Evolutionary conservation across 1,140 invertebrate species (phyloP).

Genomic region (Tenebrio molitor): DNA sequence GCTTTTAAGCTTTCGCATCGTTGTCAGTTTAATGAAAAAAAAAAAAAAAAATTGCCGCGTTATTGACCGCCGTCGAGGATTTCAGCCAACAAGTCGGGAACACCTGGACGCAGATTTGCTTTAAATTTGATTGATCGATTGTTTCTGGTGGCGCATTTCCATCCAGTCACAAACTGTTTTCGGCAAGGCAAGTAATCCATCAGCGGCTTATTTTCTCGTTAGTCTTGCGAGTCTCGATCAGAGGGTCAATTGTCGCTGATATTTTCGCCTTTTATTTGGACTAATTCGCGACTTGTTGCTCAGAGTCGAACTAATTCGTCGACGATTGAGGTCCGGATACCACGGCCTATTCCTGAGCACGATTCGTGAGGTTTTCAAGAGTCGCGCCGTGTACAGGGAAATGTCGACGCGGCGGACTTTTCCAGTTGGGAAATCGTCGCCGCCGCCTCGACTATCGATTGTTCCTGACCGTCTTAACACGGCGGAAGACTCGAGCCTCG

Average conservation of each 20-base stretch:
- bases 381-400: no score
- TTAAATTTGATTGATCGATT: slow-evolving; percentile 16
- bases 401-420: no score
- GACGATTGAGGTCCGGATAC: no score
- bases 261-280: no score
- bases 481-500: background rate
- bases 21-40: background rate
- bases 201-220: slow-evolving; percentile 4
- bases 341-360: no score
- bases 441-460: background rate
- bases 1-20: background rate
- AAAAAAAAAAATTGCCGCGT: no score
- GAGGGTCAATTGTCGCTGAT: background rate
- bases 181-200: background rate
- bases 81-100: background rate
- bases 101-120: slow-evolving; percentile 13
- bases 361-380: no score
- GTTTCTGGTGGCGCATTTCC: slow-evolving; percentile 7
- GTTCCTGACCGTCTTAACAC: background rate
- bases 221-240: background rate
- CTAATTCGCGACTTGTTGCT: no score
- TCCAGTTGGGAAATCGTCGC: no score
- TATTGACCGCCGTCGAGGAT: background rate
- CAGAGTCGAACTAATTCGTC: no score
- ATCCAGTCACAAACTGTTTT: background rate